A percentile compares a stretch with the other conserved stretches of the same genome.
Evolutionary conservation across 2,888 invertebrate genomes (phyloP).

Genomic region (Cryptocheilus praepositus): DNA sequence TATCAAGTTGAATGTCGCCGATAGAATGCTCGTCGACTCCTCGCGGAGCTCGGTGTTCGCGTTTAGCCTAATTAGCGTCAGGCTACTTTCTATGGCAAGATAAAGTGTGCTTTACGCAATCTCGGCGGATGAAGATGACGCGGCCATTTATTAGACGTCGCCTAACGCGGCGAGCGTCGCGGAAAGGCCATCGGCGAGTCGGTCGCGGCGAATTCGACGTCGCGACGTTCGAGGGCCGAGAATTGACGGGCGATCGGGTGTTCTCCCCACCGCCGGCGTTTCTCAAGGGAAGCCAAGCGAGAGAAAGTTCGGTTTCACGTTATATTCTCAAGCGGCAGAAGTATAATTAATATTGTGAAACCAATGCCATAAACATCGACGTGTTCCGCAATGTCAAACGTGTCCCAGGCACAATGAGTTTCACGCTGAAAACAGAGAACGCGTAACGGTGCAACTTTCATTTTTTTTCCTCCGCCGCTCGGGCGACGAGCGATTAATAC

Average conservation of each 20-base stretch:
- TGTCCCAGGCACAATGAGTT: slow-evolving; percentile 35
- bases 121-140: too few relatives aligned
- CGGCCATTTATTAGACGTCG: too few relatives aligned
- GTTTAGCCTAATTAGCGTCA: too few relatives aligned
- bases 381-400: slow-evolving; percentile 53
- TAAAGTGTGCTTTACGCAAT: too few relatives aligned
- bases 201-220: not conserved
- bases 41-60: too few relatives aligned
- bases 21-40: too few relatives aligned
- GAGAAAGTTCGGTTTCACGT: slow-evolving; percentile 54
- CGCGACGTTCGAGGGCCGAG: slow-evolving; percentile 12
- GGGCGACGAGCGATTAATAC: not conserved
- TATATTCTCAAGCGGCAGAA: slow-evolving; percentile 40
- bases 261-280: slow-evolving; percentile 23
- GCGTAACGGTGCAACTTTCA: slow-evolving; percentile 36
- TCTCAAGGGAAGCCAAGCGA: slow-evolving; percentile 44
- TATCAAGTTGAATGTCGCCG: too few relatives aligned
- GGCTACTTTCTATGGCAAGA: too few relatives aligned
- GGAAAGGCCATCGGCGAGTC: too few relatives aligned
- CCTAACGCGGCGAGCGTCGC: too few relatives aligned
- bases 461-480: slow-evolving; percentile 13
- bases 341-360: slow-evolving; percentile 48
- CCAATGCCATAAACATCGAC: slow-evolving; percentile 47
- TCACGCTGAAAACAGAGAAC: slow-evolving; percentile 28
- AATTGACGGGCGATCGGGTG: slow-evolving; percentile 23